These are phyloP conservation scores for Tinea semifulvella DNA, from an alignment of 2,888 invertebrate genomes.

Conservation along the genomic window DNA sequence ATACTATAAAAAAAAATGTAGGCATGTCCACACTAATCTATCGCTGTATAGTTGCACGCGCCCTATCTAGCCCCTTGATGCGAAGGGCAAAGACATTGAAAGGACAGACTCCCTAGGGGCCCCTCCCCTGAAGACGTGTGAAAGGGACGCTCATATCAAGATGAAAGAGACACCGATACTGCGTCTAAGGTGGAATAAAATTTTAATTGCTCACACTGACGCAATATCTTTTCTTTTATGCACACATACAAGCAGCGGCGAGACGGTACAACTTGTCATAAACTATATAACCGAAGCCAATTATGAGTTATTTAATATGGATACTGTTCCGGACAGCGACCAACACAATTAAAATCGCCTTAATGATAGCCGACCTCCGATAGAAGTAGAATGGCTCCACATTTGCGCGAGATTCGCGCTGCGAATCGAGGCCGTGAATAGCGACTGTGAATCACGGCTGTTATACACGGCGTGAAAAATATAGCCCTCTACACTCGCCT, in stretches of 20 bases:
- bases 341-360: no score
- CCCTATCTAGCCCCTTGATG: conserved; percentile 59
- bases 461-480: no score
- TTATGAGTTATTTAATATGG: no score
- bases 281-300: no score
- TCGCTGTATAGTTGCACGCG: conserved; percentile 38
- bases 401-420: no score
- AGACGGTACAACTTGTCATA: conserved; percentile 34
- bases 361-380: no score
- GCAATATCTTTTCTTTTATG: conserved; percentile 30
- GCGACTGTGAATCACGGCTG: no score
- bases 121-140: conserved; percentile 61
- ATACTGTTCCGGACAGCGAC: no score
- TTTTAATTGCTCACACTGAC: conserved; percentile 64
- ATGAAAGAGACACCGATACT: conserved; percentile 35
- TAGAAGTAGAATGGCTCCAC: no score
- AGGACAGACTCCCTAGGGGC: conserved; percentile 73
- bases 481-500: no score
- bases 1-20: neutral
- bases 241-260: conserved; percentile 41
- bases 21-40: conserved; percentile 24
- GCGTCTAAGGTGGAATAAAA: conserved; percentile 47
- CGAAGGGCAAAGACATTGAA: conserved; percentile 70
- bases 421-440: no score
- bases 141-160: conserved; percentile 42